Base-by-base conservation (phyloP, 2,888 invertebrate genomes). In the Phengaris arion region DNA sequence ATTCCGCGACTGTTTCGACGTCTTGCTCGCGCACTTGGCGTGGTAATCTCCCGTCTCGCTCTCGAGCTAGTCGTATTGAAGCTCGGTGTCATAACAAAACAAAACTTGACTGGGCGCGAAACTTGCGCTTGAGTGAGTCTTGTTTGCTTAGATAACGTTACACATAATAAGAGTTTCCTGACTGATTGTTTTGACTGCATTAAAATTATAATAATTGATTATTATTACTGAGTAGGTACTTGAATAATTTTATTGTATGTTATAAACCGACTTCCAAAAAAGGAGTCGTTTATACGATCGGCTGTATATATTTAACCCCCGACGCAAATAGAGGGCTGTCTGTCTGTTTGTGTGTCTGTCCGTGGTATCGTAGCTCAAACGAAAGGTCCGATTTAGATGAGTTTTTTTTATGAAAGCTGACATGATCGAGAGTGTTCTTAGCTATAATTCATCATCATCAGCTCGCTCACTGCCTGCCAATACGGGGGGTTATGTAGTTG, bases 1-100 rank as follows among this genome's bases (percentile, higher is more conserved):
- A 92, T 92, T 92, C 92, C 92, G 90, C 88, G 83, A 89, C 83
- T 84, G 84, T 81, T 85, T 83, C 82, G 78, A 79, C 81, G 82
- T 91, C 89, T 87, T 87, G 84, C 80, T 91, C 87, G 82, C 87
- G 84, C 91, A 81, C 77, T 76, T 74, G 80, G 79, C 74, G 77
- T 76, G 69, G 70, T n/a, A 72, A 59, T 77, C 76, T 80, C 78
- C 77, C 77, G 73, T 82, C 78, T 80, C 81, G 76, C 78, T 81
- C 79, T 77, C 52, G 35, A 46, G 74, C 51, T 68, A 75, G 70
- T 74, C 54, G 78, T 78, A 77, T 70, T 70, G 59, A 70, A 70
- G 69, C 75, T 57, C 70, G 51, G 74, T 74, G 35, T 75, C 57
- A 72, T 75, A 70, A 70, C 69, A 75, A 75, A 75, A 75, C 75